Conservation (phyloP, 2,113 vertebrate species). For the Zeus faber region DNA sequence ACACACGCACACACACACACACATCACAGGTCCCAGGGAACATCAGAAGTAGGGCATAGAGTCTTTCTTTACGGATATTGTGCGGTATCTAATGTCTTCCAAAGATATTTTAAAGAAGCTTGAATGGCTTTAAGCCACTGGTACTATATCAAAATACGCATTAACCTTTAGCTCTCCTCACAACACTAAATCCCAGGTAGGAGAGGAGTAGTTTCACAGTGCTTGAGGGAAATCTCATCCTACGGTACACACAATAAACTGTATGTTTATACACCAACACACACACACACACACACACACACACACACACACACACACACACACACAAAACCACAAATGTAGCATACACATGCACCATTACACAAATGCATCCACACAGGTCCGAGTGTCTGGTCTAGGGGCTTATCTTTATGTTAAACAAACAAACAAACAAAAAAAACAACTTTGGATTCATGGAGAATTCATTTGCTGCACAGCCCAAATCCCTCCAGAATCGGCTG, state of each 20-base stretch:
- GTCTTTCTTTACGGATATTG: too few relatives aligned
- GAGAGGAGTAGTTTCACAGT: neutral
- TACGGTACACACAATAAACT: neutral
- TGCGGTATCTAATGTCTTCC: too few relatives aligned
- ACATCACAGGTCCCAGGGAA: too few relatives aligned
- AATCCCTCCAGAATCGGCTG: slow-evolving; percentile 13
- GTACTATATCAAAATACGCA: too few relatives aligned
- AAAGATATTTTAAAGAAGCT: too few relatives aligned
- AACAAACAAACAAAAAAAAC: neutral
- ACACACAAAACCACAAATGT: neutral
- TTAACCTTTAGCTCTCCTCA: neutral
- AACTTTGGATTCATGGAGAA: slow-evolving; percentile 11
- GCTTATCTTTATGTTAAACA: slow-evolving; percentile 13
- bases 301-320: neutral
- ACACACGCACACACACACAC: too few relatives aligned
- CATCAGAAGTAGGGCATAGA: too few relatives aligned
- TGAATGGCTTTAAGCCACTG: too few relatives aligned
- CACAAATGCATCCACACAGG: slow-evolving; percentile 8
- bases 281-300: slow-evolving; percentile 4
- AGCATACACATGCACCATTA: too few relatives aligned
- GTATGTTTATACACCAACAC: neutral
- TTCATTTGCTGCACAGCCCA: slow-evolving; percentile 1
- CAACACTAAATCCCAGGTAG: neutral
- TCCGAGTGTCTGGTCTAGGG: neutral
- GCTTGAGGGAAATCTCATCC: neutral